A percentile compares a stretch with the other conserved stretches of the same genome.
Conservation (phyloP, 2,797 vertebrate genomes). For the Potorous gilbertii region DNA sequence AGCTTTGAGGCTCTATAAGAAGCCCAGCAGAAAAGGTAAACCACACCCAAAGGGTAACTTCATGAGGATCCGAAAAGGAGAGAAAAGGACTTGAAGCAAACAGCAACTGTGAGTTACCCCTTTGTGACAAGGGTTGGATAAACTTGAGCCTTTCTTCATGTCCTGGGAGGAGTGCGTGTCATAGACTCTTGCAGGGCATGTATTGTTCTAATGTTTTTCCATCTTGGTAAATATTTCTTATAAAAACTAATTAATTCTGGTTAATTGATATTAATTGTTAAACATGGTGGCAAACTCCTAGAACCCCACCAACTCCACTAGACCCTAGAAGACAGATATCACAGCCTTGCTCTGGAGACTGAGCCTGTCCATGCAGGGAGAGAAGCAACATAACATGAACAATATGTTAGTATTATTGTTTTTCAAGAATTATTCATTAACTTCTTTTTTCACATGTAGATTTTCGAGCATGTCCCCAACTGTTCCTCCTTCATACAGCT, state of each 20-base stretch:
- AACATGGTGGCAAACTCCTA: not conserved
- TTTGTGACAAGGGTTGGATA: not conserved
- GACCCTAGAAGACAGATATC: not conserved
- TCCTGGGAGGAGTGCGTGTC: not conserved
- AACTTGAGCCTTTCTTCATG: not conserved
- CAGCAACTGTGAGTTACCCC: not conserved
- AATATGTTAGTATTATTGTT: not conserved
- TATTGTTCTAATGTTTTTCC: not conserved
- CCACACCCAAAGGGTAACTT: not conserved
- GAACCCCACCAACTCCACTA: not conserved
- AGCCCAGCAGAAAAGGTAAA: not conserved
- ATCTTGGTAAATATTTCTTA: not conserved
- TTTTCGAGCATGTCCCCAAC: conserved; percentile 60
- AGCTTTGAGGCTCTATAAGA: not conserved
- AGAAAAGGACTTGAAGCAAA: not conserved
- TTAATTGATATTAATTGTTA: not conserved
- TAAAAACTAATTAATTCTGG: not conserved
- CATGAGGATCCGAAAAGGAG: not conserved
- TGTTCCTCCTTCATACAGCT: conserved; percentile 60
- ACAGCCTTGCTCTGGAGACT: not conserved
- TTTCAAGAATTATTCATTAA: not conserved
- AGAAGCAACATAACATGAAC: not conserved
- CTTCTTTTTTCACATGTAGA: not conserved
- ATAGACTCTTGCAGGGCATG: not conserved
- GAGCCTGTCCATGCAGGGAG: not conserved